These are phyloP conservation scores for Hydraecia micacea DNA, from an alignment of 2,888 invertebrate species.

Conservation along the genomic window DNA sequence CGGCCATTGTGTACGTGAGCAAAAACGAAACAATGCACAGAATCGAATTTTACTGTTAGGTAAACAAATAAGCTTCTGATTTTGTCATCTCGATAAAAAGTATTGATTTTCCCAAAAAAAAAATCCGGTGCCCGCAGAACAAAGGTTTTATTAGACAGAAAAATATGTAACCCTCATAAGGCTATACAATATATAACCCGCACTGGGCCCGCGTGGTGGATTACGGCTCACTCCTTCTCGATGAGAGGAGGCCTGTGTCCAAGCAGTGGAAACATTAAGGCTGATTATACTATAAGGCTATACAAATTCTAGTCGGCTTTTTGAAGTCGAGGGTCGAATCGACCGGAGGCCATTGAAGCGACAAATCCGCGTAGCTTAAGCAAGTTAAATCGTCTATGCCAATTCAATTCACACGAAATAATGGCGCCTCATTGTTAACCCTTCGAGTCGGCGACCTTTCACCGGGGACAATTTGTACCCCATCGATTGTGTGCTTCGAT, in stretches of 20 bases:
- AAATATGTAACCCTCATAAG: slow-evolving; percentile 69
- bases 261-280: no score
- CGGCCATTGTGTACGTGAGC: slow-evolving; percentile 2
- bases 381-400: slow-evolving; percentile 81
- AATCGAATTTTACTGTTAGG: slow-evolving; percentile 6
- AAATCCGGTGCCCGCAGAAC: slow-evolving; percentile 28
- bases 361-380: slow-evolving; percentile 77
- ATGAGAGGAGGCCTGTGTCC: no score
- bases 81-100: slow-evolving; percentile 18
- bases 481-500: slow-evolving; percentile 63
- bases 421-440: slow-evolving; percentile 78
- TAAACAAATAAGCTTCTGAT: slow-evolving; percentile 9
- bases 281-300: slow-evolving; percentile 51
- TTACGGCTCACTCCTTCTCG: no score
- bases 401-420: slow-evolving; percentile 81
- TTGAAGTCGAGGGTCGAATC: slow-evolving; percentile 68
- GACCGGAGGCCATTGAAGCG: slow-evolving; percentile 68
- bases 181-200: slow-evolving; percentile 59
- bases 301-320: slow-evolving; percentile 73
- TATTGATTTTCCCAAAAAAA: slow-evolving; percentile 38
- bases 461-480: slow-evolving; percentile 67
- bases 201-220: no score
- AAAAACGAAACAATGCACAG: slow-evolving; percentile 19
- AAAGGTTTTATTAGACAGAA: slow-evolving; percentile 68
- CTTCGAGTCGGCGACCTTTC: slow-evolving; percentile 68